A percentile compares a stretch with the other conserved stretches of the same genome.
phyloP scores from a whole-genome alignment of 2,888 invertebrate genomes.

The Belgica antarctica region DNA sequence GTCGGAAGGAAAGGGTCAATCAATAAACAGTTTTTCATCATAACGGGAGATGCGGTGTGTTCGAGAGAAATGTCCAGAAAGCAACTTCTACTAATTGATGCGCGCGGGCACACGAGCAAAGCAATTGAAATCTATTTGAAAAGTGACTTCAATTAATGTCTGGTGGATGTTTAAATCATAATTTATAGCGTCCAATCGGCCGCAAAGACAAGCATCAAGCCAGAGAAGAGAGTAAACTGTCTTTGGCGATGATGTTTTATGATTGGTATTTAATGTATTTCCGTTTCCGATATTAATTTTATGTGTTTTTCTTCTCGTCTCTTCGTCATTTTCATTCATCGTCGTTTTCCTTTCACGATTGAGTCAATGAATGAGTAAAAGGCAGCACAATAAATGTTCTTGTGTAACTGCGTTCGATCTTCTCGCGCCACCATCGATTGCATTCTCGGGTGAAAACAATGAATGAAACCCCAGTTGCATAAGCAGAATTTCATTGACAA shows the following conservation, averaged over 20 bases:
- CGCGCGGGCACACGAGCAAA: constrained; percentile 41
- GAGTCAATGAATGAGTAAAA: constrained; percentile 22
- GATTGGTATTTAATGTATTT: constrained; percentile 44
- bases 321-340: constrained; percentile 27
- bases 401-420: constrained; percentile 2
- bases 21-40: constrained; percentile 40
- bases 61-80: constrained; percentile 20
- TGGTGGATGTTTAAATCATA: constrained; percentile 44
- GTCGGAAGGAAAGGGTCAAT: constrained; percentile 40
- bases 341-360: constrained; percentile 28
- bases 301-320: constrained; percentile 23
- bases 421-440: background rate
- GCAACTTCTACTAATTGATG: constrained; percentile 29
- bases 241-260: constrained; percentile 42
- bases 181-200: constrained; percentile 38
- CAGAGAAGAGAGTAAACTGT: constrained; percentile 22
- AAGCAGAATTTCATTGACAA: constrained; percentile 35
- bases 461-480: background rate
- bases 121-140: constrained; percentile 16
- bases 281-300: constrained; percentile 44
- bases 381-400: background rate
- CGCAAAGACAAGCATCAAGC: background rate
- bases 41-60: constrained; percentile 5
- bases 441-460: background rate
- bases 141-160: constrained; percentile 42